Evolutionary conservation across 2,113 vertebrate species (phyloP).

Genomic region (Odontophorus gujanensis): DNA sequence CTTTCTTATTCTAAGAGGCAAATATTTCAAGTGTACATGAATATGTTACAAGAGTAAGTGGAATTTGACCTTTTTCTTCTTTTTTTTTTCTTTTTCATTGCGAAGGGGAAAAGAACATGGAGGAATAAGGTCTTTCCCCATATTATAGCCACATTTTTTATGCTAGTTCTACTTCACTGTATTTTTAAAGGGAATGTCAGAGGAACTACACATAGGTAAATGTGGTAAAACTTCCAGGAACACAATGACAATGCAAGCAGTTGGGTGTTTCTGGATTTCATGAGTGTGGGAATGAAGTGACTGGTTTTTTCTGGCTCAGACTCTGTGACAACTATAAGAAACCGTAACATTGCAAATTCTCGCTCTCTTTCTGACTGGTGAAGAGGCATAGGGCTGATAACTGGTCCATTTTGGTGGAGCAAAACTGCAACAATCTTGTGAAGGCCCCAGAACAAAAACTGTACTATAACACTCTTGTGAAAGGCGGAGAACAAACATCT

Average conservation of each 20-base stretch:
- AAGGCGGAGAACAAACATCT: too few species aligned
- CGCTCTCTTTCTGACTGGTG: too few species aligned
- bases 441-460: too few species aligned
- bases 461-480: too few species aligned
- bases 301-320: too few species aligned
- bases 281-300: too few species aligned
- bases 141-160: not conserved
- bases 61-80: not conserved
- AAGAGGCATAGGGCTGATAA: too few species aligned
- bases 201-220: not conserved
- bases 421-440: too few species aligned
- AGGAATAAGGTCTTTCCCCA: not conserved
- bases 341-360: too few species aligned
- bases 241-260: rapidly evolving
- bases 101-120: not conserved
- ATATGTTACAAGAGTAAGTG: not conserved
- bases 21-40: not conserved
- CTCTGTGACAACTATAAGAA: too few species aligned
- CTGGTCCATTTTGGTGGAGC: too few species aligned
- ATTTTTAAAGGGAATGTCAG: not conserved
- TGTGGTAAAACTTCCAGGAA: not conserved
- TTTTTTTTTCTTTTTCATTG: not conserved
- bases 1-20: not conserved
- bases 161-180: not conserved
- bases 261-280: not conserved